Percentiles rank a stretch among this genome's conserved stretches.
Evolutionary conservation across 2,113 vertebrate genomes (phyloP).

Genomic region (Phrynosoma platyrhinos): DNA sequence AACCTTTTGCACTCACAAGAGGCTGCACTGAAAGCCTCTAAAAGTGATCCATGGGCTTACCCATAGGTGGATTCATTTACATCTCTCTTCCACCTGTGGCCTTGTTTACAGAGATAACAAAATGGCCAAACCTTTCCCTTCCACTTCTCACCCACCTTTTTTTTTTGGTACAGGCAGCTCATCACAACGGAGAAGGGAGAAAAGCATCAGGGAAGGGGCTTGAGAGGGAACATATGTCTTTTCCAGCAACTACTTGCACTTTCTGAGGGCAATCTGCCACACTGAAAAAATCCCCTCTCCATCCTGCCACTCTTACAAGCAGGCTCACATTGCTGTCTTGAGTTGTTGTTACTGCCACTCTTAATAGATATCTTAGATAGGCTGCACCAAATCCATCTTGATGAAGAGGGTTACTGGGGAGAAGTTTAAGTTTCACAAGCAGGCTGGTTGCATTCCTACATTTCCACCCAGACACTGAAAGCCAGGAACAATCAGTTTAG

Average conservation of each 20-base stretch:
- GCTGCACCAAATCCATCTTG: not conserved
- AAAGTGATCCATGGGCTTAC: not conserved
- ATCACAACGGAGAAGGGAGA: not conserved
- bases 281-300: not conserved
- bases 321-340: not conserved
- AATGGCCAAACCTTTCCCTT: not conserved
- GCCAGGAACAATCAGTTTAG: not conserved
- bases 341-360: not conserved
- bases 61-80: not conserved
- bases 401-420: not conserved
- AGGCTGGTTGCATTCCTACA: not conserved
- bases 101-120: not conserved
- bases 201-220: too few relatives aligned
- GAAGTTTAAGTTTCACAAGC: not conserved
- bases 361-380: not conserved
- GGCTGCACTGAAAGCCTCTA: not conserved
- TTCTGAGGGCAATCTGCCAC: too few relatives aligned
- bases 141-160: not conserved
- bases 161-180: not conserved
- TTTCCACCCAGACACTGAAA: not conserved
- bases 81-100: not conserved
- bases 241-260: too few relatives aligned
- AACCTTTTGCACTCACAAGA: not conserved
- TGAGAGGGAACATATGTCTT: too few relatives aligned
- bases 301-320: not conserved